phyloP scores from a whole-genome alignment of 2,113 vertebrate genomes.

The Misgurnus mizolepis region DNA sequence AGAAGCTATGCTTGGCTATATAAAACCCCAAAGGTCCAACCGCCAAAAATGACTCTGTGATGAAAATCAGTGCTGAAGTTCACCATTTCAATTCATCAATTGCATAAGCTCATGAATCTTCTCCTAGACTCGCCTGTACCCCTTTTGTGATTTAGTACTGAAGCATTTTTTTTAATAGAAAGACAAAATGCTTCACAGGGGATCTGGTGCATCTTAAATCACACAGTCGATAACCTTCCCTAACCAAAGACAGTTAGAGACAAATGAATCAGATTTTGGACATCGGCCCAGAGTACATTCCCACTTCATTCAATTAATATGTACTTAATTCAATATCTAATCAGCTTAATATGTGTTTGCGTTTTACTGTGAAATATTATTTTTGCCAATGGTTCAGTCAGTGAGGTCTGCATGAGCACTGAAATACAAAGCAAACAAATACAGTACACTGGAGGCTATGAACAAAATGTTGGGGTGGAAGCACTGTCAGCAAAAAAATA shows the following conservation, averaged over 20 bases:
- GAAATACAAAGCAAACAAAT: neutral
- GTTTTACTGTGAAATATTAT: neutral
- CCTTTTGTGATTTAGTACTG: conserved; percentile 17
- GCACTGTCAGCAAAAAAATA: too few species aligned
- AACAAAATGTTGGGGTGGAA: too few species aligned
- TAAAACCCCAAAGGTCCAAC: conserved; percentile 1
- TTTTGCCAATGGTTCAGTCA: conserved; percentile 1
- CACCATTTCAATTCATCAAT: conserved; percentile 18
- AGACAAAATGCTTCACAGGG: conserved; percentile 15
- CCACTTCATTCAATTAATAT: conserved; percentile 13
- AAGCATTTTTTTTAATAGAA: neutral
- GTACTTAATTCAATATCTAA: neutral
- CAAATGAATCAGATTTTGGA: conserved; percentile 27
- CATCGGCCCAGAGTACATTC: conserved; percentile 22
- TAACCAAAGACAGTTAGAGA: conserved; percentile 11
- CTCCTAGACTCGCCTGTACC: neutral
- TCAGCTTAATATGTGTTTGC: conserved; percentile 2
- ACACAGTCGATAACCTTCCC: neutral
- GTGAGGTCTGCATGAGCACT: neutral
- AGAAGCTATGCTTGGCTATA: neutral
- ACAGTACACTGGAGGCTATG: neutral
- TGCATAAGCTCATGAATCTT: conserved; percentile 14
- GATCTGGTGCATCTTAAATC: conserved; percentile 23
- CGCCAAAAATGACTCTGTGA: conserved; percentile 3
- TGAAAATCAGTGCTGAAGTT: conserved; percentile 20